Base-by-base conservation (phyloP, 2,888 invertebrate genomes). In the Venusia cambrica region DNA sequence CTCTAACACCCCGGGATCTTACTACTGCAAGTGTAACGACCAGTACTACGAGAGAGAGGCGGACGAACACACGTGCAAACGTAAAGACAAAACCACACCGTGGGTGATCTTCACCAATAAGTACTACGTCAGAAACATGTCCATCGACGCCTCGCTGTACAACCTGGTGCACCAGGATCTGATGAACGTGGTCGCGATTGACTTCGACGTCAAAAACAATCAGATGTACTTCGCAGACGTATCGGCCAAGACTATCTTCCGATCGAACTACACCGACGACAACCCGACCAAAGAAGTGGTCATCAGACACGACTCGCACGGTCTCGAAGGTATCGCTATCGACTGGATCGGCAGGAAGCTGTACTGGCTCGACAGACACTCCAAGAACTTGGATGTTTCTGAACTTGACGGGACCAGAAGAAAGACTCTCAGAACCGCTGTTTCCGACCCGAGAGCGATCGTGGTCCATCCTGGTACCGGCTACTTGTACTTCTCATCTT, bases 311-410 rank as follows among this genome's bases (percentile, higher is more conserved):
- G 97, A 98, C 65, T 97, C 97, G 0, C 95, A 97, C 58, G 98
- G 98, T 1, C 88, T 99, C n/a, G 99, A 99, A 88, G 99, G 99
- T 4, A 93, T 99, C 24, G 94, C 98, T 0, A 90, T 99, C 4
- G 99, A 99, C 75, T 99, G 99, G 99, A 91, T 98, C 18, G 97
- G 94, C 1, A 88, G 97, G 18, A 99, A 99, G 73, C 85, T 99
- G 1, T 99, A 99, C 72, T 98, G 98, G 98, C 88, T 99, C 26
- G 99, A 99, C 69, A 89, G 98, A 46, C 96, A 98, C 73, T 94
- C 97, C 3, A 94, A 98, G 83, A 96, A 98, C 62, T 88, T 99
- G 27, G 97, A 98, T 62, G 99, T 99, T 0, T 92, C 98, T 0
- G 97, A 97, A 74, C 84, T 99, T 21, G 94, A 98, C 66, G 99